Base-by-base conservation (phyloP, 2,888 invertebrate species). In the Mesorhabditis spiculigera region DNA sequence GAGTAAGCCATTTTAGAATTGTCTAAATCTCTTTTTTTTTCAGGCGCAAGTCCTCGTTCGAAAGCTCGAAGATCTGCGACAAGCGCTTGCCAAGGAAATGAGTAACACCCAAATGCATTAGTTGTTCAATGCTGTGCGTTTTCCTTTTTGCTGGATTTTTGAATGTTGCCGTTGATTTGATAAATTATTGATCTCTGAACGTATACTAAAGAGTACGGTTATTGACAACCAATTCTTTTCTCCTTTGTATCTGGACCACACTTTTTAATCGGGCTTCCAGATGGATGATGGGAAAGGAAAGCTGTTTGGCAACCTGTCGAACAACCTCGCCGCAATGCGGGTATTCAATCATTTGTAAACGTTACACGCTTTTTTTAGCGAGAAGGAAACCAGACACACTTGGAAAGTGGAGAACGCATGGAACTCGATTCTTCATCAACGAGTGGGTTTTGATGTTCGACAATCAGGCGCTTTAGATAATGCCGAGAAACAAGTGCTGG, bases 401-500 rank as follows among this genome's bases (percentile, higher is more conserved):
- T 63, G 63, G 28, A 63, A 8, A 6, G 16, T 28, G 63, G 63
- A 16, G 63, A 63, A 28, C 10, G n/a, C 13, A 63, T 63, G 63
- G 63, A 63, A 6, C 6, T 63, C 63, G 63, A 63, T 28, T 50
- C n/a, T 50, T 50, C 8, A 50, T 10, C 10, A 50, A 50, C 8
- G 58, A 50, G 8, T 50, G 8, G 58, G n/a, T 50, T 50, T 50
- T 13, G 58, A 50, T 13, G n/a, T n/a, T 50, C n/a, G 8, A 50
- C n/a, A 50, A 1, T 10, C n/a, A 13, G n/a, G n/a, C 8, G n/a
- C 58, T 50, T 63, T n/a, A n/a, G 63, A 5, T 58, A 8, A 43
- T 42, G 43, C 50, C 63, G 43, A 28, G 8, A 50, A 50, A n/a
- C 8, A 74, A 69, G 87, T 95, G 5, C 89, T 98, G 3, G 96